Evolutionary conservation across 2,113 vertebrate genomes (phyloP).

Genomic region (Rhabdornis inornatus): DNA sequence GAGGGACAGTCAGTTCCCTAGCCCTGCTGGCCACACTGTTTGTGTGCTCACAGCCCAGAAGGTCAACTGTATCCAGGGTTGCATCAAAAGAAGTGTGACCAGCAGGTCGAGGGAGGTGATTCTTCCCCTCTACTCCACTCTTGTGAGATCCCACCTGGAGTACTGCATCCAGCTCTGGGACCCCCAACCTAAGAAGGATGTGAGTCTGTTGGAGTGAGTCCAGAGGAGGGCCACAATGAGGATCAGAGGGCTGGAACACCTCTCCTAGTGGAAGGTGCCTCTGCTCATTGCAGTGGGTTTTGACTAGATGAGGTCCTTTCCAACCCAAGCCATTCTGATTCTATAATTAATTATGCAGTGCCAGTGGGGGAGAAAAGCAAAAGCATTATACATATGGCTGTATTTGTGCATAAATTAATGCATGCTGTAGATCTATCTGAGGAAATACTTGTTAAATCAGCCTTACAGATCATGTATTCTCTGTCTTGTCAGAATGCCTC

Average conservation of each 20-base stretch:
- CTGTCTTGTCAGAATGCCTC: not conserved
- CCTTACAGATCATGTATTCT: not conserved
- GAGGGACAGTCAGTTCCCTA: not conserved
- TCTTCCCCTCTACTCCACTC: not conserved
- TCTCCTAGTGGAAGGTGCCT: not conserved
- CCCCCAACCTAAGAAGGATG: not conserved
- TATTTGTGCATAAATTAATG: not conserved
- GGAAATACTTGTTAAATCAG: not conserved
- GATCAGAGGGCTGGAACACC: not conserved
- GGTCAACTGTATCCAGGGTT: not conserved
- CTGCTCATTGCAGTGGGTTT: not conserved
- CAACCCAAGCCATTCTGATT: not conserved
- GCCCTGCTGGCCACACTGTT: not conserved
- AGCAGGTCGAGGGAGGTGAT: not conserved
- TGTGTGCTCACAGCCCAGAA: not conserved
- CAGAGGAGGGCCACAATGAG: not conserved
- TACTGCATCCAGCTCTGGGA: not conserved
- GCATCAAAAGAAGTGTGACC: not conserved
- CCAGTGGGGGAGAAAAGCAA: not conserved
- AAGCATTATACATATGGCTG: not conserved
- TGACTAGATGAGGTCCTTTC: not conserved
- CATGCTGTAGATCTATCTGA: not conserved
- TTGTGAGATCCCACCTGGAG: not conserved
- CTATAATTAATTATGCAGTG: not conserved
- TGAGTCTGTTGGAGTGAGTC: not conserved